Base-by-base conservation (phyloP, 2,113 vertebrate species). In the Amia ocellicauda region DNA sequence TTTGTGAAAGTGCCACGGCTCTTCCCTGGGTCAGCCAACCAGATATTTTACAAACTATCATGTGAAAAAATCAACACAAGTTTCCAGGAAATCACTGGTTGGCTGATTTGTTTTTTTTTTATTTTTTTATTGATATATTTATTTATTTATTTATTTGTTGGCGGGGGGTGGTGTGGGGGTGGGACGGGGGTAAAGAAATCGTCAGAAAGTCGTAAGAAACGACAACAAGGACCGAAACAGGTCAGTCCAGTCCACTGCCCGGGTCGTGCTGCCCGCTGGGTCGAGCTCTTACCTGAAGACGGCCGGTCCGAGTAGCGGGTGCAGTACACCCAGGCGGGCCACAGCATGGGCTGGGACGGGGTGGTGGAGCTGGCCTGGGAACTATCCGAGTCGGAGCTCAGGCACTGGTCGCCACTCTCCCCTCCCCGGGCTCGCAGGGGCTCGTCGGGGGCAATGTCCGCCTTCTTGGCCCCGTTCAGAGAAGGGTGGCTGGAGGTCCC, bases 261-360 rank as follows among this genome's bases (percentile, higher is more conserved):
- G 13, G 14, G 16, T 2, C 14, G 3, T 58, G 40, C 14, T 47
- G 19, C 22, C 1, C 1, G 7, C 24, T 58, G 59, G 13, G 3
- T 19, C 8, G 26, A 53, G 71, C 76, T 79, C 88, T 89, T 88
- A 98, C 95, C 96, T 95, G 96, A 98, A 58, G 96, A 98, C 70
- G 95, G 96, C 81, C 96, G 88, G 86, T 98, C 96, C 70, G 96
- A 98, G 86, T 98, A 98, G 68, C 96, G 87, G 79, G 96, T 98
- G 88, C 96, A 98, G 86, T 98, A 98, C 61, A 98, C 96, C 96
- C 96, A 98, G 63, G 96, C 96, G 58, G 95, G 96, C 96, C 96
- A 98, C 62, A 98, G 89, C 94, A 98, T 95, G 69, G 91, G 89
- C 78, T 97, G 87, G 16, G 69, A 58, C 53, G 86, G 67, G 70